phyloP scores from a whole-genome alignment of 2,797 vertebrate genomes.

The Netta rufina region DNA sequence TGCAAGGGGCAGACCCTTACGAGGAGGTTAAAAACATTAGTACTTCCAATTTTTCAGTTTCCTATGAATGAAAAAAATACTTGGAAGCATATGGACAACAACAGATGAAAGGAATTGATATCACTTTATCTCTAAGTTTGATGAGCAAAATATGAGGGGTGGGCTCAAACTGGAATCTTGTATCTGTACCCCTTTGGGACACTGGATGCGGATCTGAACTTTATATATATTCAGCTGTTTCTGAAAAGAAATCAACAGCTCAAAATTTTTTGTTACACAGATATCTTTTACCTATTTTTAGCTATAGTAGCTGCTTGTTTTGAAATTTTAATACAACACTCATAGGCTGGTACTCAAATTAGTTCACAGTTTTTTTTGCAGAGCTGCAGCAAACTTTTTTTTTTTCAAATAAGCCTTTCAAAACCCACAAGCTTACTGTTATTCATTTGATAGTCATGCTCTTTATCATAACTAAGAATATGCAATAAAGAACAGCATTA shows the following conservation, averaged over 20 bases:
- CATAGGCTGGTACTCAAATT: neutral
- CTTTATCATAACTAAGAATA: conserved; percentile 37
- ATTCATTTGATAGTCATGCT: conserved; percentile 56
- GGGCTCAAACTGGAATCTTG: neutral
- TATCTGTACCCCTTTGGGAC: neutral
- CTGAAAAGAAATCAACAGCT: neutral
- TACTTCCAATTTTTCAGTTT: conserved; percentile 33
- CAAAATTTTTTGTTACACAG: neutral
- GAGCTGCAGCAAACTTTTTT: neutral
- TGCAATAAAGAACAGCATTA: conserved; percentile 36
- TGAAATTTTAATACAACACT: neutral
- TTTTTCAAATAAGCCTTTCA: neutral
- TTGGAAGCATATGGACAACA: conserved; percentile 17
- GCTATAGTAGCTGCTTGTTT: neutral
- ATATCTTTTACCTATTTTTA: neutral
- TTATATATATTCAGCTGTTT: neutral
- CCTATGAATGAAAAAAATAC: conserved; percentile 44
- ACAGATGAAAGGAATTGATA: conserved; percentile 2
- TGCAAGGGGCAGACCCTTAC: neutral
- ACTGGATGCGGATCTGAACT: neutral
- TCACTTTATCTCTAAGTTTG: neutral
- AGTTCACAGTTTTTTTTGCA: neutral
- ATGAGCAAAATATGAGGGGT: neutral
- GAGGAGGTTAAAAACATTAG: neutral
- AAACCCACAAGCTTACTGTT: conserved; percentile 20